Evolutionary conservation across 2,113 vertebrate genomes (phyloP).

Genomic region (Promerops cafer): DNA sequence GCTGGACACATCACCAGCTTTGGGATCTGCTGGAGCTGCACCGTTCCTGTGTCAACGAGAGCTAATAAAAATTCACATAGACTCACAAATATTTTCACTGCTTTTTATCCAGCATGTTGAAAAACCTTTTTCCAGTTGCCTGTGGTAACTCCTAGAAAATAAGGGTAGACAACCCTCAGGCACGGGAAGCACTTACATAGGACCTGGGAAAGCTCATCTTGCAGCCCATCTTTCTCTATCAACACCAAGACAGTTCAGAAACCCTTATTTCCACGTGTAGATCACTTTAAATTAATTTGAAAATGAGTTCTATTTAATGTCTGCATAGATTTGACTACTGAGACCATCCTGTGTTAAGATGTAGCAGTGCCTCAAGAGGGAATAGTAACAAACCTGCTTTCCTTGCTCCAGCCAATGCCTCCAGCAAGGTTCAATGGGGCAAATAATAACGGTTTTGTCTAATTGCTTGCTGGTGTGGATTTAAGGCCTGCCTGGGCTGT

Average conservation of each 20-base stretch:
- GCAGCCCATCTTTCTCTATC: background rate
- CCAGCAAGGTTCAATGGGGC: background rate
- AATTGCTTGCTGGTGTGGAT: background rate
- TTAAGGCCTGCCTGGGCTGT: background rate
- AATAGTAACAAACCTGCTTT: background rate
- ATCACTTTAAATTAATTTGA: background rate
- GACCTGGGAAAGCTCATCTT: background rate
- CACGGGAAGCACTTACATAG: fast-evolving
- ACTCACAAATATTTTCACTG: background rate
- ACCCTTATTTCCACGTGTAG: fast-evolving
- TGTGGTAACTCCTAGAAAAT: background rate
- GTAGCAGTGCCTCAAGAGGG: background rate
- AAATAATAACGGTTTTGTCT: background rate
- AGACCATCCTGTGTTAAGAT: background rate
- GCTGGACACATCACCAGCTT: background rate
- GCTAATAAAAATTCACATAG: background rate
- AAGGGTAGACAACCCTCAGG: background rate
- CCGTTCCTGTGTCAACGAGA: background rate
- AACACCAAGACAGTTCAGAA: background rate
- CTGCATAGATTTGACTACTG: background rate
- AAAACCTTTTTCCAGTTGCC: background rate
- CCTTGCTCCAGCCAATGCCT: background rate
- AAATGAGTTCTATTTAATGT: background rate
- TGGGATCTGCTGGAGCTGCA: background rate
- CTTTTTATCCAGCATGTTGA: background rate